Conservation (phyloP, 2,797 vertebrate species). For the Rhyacichthys aspro region DNA sequence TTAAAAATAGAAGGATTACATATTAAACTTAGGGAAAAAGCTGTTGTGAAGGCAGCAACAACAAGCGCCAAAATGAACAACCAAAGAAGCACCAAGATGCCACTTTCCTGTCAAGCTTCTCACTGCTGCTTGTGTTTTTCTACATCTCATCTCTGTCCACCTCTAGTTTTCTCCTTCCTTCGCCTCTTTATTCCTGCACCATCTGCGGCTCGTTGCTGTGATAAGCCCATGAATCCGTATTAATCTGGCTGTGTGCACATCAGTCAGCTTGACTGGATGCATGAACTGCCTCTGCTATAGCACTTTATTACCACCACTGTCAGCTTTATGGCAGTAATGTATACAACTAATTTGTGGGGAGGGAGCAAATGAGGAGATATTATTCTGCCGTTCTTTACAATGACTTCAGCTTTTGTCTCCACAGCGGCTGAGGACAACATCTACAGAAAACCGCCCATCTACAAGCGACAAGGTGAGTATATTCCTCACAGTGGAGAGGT, state of each 20-base stretch:
- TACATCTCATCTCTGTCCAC: constrained; percentile 24
- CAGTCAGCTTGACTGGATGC: constrained; percentile 55
- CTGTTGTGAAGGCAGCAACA: no score
- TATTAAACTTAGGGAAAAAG: no score
- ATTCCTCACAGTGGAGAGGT: constrained; percentile 14
- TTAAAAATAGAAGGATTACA: no score
- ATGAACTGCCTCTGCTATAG: constrained; percentile 14
- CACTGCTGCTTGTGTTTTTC: constrained; percentile 1
- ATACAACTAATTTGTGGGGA: constrained; percentile 39
- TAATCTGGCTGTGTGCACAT: constrained; percentile 49
- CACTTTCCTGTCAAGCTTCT: constrained; percentile 6
- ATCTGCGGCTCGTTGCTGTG: constrained; percentile 51
- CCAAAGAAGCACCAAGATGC: not conserved
- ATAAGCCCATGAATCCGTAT: constrained; percentile 38
- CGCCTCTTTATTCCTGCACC: constrained; percentile 33
- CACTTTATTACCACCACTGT: constrained; percentile 53
- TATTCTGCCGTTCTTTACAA: constrained; percentile 1
- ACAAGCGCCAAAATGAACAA: no score
- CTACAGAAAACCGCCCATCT: constrained; percentile 96
- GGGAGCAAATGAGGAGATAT: constrained; percentile 19
- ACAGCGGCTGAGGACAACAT: constrained; percentile 92
- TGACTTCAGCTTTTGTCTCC: constrained; percentile 35
- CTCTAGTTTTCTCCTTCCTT: constrained; percentile 34
- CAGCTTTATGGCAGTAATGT: constrained; percentile 52
- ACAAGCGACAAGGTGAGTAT: constrained; percentile 90